Base-by-base conservation (phyloP, 2,113 vertebrate species). In the Procavia capensis region DNA sequence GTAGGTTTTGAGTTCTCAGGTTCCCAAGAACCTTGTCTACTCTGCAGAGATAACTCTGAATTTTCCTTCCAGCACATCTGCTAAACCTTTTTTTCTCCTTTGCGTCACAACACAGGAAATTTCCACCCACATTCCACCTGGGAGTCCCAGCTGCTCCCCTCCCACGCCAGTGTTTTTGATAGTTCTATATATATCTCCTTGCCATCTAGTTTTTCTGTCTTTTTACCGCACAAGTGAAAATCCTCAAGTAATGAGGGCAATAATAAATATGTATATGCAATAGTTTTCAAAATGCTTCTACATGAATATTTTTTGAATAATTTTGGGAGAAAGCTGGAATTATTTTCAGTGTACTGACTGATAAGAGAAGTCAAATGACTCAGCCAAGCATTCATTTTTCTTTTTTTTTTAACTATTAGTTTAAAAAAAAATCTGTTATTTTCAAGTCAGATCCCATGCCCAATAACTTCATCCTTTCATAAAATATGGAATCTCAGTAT, bases 171-270 rank as follows among this genome's bases (percentile, higher is more conserved):
- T 92, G 93, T 91, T 92, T 66, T 93, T 61, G 22, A 39, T 19
- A 76, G 70, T n/a, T 76, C 70, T 63, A 91, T 81, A 92, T 94
- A 93, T 95, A 91, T 34, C 68, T 91, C 10, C 54, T 36, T 80
- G 61, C 43, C 11, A 82, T 66, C 39, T 66, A 39, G 24, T 36
- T 54, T 84, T 90, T 47, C 43, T 59, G 29, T 78, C 50, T 88
- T 85, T 54, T 85, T 86, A 25, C 64, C 66, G 61, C 45, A 72
- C n/a, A 76, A 80, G 39, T 70, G 85, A 76, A 75, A 93, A 50
- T 91, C 9, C 34, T 84, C 34, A 75, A 47, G 45, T 54, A 74
- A 87, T 85, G 47, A 83, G 57, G 72, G 27, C 39, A 94, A 34
- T 61, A 80, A 34, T 20, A 96, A 83, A 78, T 54, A 43, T 31